Percentiles rank a stretch among this genome's conserved stretches.
Evolutionary conservation across 2,113 vertebrate genomes (phyloP).

Genomic region (Puma concolor): DNA sequence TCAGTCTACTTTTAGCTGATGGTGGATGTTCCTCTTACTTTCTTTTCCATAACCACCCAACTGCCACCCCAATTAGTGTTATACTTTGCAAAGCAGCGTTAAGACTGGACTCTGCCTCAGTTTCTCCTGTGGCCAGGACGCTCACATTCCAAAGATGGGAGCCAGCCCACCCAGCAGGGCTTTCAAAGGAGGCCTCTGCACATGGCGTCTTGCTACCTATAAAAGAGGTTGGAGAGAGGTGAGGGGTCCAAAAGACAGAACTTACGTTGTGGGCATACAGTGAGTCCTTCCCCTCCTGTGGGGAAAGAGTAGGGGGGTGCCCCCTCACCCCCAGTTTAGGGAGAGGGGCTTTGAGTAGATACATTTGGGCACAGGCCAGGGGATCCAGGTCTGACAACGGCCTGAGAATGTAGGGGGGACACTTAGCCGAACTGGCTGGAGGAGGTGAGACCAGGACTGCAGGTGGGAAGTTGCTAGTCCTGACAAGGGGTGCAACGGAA

Average conservation of each 20-base stretch:
- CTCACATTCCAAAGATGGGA: not conserved
- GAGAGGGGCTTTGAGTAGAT: not conserved
- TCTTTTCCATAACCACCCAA: not conserved
- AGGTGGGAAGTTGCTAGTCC: not conserved
- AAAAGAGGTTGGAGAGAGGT: not conserved
- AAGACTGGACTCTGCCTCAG: not conserved
- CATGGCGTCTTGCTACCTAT: not conserved
- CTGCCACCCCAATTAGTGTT: not conserved
- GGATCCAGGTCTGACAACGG: accelerated
- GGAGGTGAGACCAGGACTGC: not conserved
- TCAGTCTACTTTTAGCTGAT: not conserved
- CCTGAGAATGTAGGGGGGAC: not conserved
- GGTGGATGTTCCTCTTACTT: too few species aligned
- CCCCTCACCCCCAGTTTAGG: not conserved
- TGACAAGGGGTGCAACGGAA: not conserved
- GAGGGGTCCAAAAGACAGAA: not conserved
- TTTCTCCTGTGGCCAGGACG: not conserved
- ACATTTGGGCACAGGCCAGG: accelerated
- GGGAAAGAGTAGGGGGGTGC: not conserved
- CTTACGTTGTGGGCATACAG: not conserved
- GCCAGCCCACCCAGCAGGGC: not conserved
- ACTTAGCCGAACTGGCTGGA: not conserved
- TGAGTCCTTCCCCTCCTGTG: not conserved
- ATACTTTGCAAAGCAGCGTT: not conserved
- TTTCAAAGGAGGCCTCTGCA: not conserved